phyloP scores from a whole-genome alignment of 1,140 invertebrate species.

The Papilio machaon region DNA sequence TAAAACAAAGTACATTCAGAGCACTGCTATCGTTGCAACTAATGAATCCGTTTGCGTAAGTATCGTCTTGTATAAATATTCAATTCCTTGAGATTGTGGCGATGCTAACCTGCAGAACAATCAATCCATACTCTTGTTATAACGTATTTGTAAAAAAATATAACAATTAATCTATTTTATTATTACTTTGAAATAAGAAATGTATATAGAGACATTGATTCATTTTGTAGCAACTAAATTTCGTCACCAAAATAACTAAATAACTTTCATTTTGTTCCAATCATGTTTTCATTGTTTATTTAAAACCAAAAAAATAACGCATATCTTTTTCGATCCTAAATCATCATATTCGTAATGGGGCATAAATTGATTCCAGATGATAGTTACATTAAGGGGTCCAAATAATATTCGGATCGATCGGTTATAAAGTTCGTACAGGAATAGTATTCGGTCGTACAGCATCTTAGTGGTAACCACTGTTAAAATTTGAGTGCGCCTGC shows the following conservation, averaged over 20 bases:
- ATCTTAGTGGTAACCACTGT: no score
- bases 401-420: no score
- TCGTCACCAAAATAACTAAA: no score
- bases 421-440: no score
- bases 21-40: background rate
- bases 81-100: background rate
- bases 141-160: background rate
- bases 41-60: constrained; percentile 15
- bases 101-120: constrained; percentile 5
- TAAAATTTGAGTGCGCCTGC: no score
- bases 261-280: no score
- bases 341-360: no score
- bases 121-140: background rate
- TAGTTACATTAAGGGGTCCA: no score
- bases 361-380: no score
- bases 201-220: background rate
- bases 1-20: background rate
- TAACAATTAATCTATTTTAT: background rate
- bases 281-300: no score
- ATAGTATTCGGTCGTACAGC: background rate
- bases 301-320: no score
- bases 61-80: constrained; percentile 22
- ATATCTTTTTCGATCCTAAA: no score
- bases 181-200: background rate
- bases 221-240: background rate